phyloP scores from a whole-genome alignment of 2,113 vertebrate species.

The Zeus faber region DNA sequence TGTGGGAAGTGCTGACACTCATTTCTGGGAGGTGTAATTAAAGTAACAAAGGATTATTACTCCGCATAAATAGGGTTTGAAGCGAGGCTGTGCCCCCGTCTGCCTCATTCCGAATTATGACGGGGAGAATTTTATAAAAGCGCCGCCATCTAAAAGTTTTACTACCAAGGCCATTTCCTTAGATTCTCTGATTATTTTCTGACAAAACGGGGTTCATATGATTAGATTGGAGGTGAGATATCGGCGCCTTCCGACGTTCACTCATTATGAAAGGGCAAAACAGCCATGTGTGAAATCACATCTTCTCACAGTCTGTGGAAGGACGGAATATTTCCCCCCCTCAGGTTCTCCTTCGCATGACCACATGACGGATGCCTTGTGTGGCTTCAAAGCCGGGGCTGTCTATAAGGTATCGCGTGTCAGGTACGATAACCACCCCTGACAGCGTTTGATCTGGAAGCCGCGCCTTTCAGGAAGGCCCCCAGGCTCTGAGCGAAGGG shows the following conservation, averaged over 20 bases:
- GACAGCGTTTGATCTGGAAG: slow-evolving; percentile 55
- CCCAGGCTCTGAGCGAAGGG: too few relatives aligned
- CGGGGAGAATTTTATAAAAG: too few relatives aligned
- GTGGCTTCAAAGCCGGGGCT: slow-evolving; percentile 27
- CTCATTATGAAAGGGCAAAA: too few relatives aligned
- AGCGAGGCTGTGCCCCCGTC: not conserved
- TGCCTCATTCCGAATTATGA: not conserved
- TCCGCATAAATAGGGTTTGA: not conserved
- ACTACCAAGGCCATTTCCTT: too few relatives aligned
- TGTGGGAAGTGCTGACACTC: slow-evolving; percentile 34
- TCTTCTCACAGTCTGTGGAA: too few relatives aligned
- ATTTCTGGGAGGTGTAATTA: slow-evolving; percentile 32
- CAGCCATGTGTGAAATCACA: too few relatives aligned
- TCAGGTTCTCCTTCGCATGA: slow-evolving; percentile 17
- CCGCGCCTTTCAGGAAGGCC: slow-evolving; percentile 12
- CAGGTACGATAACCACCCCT: slow-evolving; percentile 40
- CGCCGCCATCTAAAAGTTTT: too few relatives aligned
- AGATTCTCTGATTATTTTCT: too few relatives aligned
- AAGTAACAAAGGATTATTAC: not conserved
- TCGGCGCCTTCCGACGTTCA: too few relatives aligned
- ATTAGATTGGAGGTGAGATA: too few relatives aligned
- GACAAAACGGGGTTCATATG: too few relatives aligned
- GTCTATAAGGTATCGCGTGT: slow-evolving; percentile 31
- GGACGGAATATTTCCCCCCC: too few relatives aligned
- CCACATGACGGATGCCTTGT: slow-evolving; percentile 17